phyloP scores from a whole-genome alignment of 23 tunicate species.

The Trididemnum miniatum region DNA sequence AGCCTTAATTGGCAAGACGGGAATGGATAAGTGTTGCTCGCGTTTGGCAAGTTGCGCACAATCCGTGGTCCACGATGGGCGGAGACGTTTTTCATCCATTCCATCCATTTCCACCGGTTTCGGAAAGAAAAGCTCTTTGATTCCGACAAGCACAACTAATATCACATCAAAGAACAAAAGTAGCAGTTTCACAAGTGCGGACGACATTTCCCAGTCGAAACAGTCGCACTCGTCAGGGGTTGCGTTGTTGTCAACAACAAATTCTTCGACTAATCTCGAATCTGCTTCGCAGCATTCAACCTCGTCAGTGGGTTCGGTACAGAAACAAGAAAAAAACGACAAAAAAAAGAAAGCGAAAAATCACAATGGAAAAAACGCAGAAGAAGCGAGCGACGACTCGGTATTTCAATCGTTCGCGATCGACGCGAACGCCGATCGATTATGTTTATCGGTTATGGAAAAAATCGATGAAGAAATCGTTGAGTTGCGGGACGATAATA shows the following conservation, averaged over 20 bases:
- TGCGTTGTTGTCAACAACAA: neutral
- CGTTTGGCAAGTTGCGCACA: conserved; percentile 48
- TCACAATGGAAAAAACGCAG: neutral
- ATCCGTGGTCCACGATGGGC: conserved; percentile 54
- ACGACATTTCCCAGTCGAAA: neutral
- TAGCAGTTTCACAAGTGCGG: neutral
- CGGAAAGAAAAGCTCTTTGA: conserved; percentile 1
- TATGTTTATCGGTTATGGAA: conserved; percentile 82
- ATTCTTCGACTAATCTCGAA: neutral
- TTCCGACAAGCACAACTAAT: neutral
- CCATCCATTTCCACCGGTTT: conserved; percentile 10
- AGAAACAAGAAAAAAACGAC: neutral
- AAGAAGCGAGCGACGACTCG: conserved; percentile 46
- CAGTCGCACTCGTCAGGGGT: neutral
- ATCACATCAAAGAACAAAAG: neutral
- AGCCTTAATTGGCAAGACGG: no score
- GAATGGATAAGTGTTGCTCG: no score
- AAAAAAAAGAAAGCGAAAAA: neutral
- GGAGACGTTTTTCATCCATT: conserved; percentile 45
- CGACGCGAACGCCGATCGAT: conserved; percentile 69
- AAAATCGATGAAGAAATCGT: conserved; percentile 57
- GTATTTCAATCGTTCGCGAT: conserved; percentile 81
- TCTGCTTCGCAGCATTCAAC: neutral
- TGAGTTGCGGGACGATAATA: no score
- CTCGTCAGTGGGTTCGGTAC: neutral